Conservation (phyloP, 2,888 invertebrate species). For the Scotopteryx bipunctaria region DNA sequence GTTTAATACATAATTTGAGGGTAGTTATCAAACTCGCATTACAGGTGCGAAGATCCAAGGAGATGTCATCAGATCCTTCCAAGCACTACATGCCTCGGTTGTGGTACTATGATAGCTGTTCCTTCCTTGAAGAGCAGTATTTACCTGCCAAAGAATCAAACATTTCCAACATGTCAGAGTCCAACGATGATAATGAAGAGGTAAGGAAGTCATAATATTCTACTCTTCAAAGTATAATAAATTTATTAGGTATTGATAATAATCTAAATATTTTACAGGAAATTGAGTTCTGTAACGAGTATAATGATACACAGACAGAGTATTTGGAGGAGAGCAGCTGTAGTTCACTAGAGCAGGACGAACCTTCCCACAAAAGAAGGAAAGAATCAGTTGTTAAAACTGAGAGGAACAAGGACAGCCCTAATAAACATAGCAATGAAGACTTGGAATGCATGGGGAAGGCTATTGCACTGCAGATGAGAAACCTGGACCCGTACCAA, state of each 20-base stretch:
- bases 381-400: not conserved
- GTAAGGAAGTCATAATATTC: constrained; percentile 15
- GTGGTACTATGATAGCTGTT: constrained; percentile 26
- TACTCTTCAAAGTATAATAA: no score
- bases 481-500: constrained; percentile 22
- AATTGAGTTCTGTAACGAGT: not conserved
- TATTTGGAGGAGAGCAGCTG: constrained; percentile 11
- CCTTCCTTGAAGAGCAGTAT: constrained; percentile 21
- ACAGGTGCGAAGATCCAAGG: constrained; percentile 23
- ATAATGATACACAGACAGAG: not conserved
- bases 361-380: not conserved
- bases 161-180: not conserved
- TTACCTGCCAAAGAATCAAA: not conserved
- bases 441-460: constrained; percentile 25
- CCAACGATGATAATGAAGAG: constrained; percentile 15
- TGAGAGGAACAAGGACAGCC: not conserved
- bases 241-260: no score
- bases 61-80: constrained; percentile 1
- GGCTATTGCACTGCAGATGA: constrained; percentile 27
- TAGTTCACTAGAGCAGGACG: constrained; percentile 2
- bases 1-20: no score
- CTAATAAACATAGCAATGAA: not conserved
- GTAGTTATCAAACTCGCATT: no score
- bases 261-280: not conserved
- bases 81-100: constrained; percentile 16